Evolutionary conservation across 2,113 vertebrate genomes (phyloP), one percentile per base, ranked within the genome.

Genomic region (Tretioscincus oriximinensis): DNA sequence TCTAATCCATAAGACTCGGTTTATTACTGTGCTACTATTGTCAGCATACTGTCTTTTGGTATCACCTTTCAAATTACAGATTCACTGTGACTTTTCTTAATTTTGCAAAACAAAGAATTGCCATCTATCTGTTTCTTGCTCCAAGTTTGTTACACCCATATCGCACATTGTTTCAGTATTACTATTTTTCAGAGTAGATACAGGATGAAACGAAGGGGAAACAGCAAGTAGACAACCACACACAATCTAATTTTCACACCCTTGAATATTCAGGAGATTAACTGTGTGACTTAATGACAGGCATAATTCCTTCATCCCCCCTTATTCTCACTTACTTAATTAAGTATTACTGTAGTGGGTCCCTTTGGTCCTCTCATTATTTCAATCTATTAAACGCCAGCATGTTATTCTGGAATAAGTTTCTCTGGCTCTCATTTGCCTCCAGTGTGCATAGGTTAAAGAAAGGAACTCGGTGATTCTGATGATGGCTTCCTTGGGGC

Each of bases 331-430:
- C 83, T 88, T 91, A 87, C 84, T 78, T 93, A 92, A 91, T 88
- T 90, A 93, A 90, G 81, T 86, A 91, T 85, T 81, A 86, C 74
- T 86, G 84, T 81, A 91, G 88, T 83, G 74, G 87, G 89, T 89
- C 89, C 85, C 88, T 81, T 21, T 86, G 90, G 88, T 89, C 80
- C 0, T 0, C 84, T 93, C 87, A 83, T 91, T 91, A 91, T 91
- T 91, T 84, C 83, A 88, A 85, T 83, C 85, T 89, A 85, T 88
- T 91, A 89, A 91, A 91, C 87, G 84, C 31, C 60, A 88, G 45
- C 61, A 77, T 85, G 87, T 86, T 87, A 88, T 64, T 85, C 41
- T 84, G 69, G 58, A 67, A 76, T 76, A 82, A 69, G 80, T 83
- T 89, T 76, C 80, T 41, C 54, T 78, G 67, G 26, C 73, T 91